Base-by-base conservation (phyloP, 2,113 vertebrate genomes). In the Columba livia region DNA sequence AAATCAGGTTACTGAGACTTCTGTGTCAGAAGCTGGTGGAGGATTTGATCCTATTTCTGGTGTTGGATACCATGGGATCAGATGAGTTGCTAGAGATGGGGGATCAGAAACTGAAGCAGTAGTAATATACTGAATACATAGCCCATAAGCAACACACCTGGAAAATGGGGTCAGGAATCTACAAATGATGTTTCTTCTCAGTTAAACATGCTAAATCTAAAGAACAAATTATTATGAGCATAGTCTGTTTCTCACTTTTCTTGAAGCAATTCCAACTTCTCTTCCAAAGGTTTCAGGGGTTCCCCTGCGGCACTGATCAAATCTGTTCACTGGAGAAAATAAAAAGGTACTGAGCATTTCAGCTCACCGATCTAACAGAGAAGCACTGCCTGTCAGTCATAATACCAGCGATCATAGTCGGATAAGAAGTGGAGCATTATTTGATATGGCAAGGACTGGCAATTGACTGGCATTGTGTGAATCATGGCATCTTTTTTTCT, bases 51-150 rank as follows among this genome's bases (percentile, higher is more conserved):
- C 56, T 20, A 3, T 50, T 79, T 53, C 56, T 81, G 51, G 24
- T n/a, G 15, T 6, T 67, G 74, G n/a, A 16, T 50, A 62, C 56
- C 36, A 36, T 0, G 3, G 42, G 48, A 48, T 75, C 42, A 31
- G 64, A 36, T 0, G 9, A 79, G 42, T 23, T 38, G 20, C 23
- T 7, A 16, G n/a, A 9, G 16, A 13, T 3, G 2, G 26, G 32
- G 21, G 24, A 54, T 20, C 18, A 36, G 34, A 72, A 64, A 7
- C 38, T 72, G 8, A 62, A 79, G 40, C 2, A 4, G 17, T 13
- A 53, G 38, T 26, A 62, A 38, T 40, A 56, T 60, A 42, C 40
- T 57, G 23, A 82, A 75, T 36, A 34, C 11, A 47, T 15, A 53
- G 34, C 40, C 18, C 10, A 10, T n/a, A 54, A 32, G 9, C 12